Conservation (phyloP, 2,888 invertebrate genomes). For the Aleiodes leptofemur region DNA sequence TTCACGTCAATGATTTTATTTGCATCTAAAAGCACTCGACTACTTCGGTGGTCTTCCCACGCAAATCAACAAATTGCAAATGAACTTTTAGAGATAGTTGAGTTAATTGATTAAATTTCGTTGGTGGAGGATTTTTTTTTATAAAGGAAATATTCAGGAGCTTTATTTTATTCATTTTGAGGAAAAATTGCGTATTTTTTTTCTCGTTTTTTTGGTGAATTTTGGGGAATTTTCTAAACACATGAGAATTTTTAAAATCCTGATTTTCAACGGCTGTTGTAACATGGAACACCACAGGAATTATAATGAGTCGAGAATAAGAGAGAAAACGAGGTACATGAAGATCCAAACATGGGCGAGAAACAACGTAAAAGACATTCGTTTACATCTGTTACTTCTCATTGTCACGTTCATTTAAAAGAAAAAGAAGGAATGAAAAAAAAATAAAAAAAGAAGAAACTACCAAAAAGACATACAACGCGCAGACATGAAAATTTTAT, state of each 20-base stretch:
- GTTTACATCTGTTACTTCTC: conserved; percentile 55
- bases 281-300: conserved; percentile 54
- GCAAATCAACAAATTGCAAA: conserved; percentile 37
- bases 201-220: not conserved
- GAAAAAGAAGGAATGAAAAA: not conserved
- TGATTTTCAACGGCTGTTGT: conserved; percentile 2
- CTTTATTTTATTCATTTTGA: conserved; percentile 22
- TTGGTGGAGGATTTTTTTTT: not conserved
- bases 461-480: not conserved
- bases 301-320: conserved; percentile 57
- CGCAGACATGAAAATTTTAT: not conserved
- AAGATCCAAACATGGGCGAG: conserved; percentile 54
- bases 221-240: not conserved
- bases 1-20: conserved; percentile 36
- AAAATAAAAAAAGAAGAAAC: too few relatives aligned
- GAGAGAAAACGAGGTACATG: conserved; percentile 51
- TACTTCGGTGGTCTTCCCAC: conserved; percentile 43
- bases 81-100: not conserved
- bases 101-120: conserved; percentile 10
- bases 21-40: conserved; percentile 35
- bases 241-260: not conserved
- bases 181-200: too few relatives aligned
- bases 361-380: conserved; percentile 54
- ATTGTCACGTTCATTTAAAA: conserved; percentile 49
- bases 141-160: conserved; percentile 3